phyloP scores from a whole-genome alignment of 2,113 vertebrate genomes.

The Helogale parvula region DNA sequence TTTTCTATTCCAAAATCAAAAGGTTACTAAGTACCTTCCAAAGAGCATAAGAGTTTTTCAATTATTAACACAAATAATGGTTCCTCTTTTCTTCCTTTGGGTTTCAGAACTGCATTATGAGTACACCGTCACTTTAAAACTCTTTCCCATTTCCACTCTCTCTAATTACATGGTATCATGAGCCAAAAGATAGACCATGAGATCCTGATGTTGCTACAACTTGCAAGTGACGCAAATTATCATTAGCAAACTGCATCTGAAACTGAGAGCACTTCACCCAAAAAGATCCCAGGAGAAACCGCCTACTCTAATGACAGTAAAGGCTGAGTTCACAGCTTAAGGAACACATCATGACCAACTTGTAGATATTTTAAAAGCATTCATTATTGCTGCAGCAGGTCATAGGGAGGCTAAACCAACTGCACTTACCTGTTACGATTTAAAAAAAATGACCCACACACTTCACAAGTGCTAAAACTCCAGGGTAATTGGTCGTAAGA shows the following conservation, averaged over 20 bases:
- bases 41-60: background rate
- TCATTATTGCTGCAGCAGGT: background rate
- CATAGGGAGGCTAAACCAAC: background rate
- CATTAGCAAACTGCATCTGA: constrained; percentile 73
- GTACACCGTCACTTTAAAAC: constrained; percentile 28
- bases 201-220: constrained; percentile 64
- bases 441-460: constrained; percentile 43
- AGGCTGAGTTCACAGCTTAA: constrained; percentile 16
- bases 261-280: constrained; percentile 55
- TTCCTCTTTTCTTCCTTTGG: constrained; percentile 15
- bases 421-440: constrained; percentile 20
- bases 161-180: constrained; percentile 65
- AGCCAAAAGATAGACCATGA: constrained; percentile 67
- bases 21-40: background rate
- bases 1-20: background rate
- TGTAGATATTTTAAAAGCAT: constrained; percentile 41
- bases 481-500: constrained; percentile 68
- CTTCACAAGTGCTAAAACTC: constrained; percentile 64
- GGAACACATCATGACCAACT: background rate
- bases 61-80: background rate
- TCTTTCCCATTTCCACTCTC: constrained; percentile 39
- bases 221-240: constrained; percentile 59
- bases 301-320: constrained; percentile 27
- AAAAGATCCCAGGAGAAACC: constrained; percentile 49
- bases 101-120: constrained; percentile 45